Conservation (phyloP, 1,140 invertebrate genomes). For the Diabrotica virgifera region DNA sequence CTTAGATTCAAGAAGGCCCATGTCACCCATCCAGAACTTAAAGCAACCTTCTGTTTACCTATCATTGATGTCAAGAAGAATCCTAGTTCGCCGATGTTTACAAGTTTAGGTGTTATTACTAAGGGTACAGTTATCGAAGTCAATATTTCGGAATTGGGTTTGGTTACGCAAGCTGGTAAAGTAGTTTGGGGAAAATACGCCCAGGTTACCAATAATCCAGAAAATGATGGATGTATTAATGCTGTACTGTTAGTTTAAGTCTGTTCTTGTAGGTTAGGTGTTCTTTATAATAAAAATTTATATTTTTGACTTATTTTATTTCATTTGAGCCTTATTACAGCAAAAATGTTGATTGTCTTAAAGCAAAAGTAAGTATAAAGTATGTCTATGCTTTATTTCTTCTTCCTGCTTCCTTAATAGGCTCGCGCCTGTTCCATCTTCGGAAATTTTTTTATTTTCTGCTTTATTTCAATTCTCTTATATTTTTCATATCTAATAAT, state of each 20-base stretch:
- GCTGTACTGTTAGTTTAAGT: conserved; percentile 92
- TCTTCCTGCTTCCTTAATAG: too few relatives aligned
- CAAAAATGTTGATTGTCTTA: too few relatives aligned
- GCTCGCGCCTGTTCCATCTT: too few relatives aligned
- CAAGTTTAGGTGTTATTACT: conserved; percentile 95
- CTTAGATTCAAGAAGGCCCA: conserved; percentile 95
- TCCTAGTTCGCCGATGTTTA: conserved; percentile 96
- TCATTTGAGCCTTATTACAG: too few relatives aligned
- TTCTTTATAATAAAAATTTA: neutral
- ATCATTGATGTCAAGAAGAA: conserved; percentile 99
- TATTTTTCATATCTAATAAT: too few relatives aligned
- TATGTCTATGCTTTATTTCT: too few relatives aligned
- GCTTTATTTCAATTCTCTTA: too few relatives aligned
- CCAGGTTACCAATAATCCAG: conserved; percentile 99
- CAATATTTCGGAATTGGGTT: conserved; percentile 97
- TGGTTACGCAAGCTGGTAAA: conserved; percentile 98
- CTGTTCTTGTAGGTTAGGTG: conserved; percentile 30
- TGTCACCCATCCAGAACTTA: conserved; percentile 98
- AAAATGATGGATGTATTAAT: conserved; percentile 99
- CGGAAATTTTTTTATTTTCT: too few relatives aligned
- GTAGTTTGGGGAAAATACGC: conserved; percentile 99
- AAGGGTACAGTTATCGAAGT: conserved; percentile 98
- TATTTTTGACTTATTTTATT: too few relatives aligned
- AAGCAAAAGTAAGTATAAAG: too few relatives aligned
- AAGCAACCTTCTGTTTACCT: conserved; percentile 97